Percentiles rank a stretch among this genome's conserved stretches.
These are phyloP conservation scores for Sinodicranocentrus sp. DNA, from an alignment of 2,888 invertebrate genomes.

Conservation along the genomic window DNA sequence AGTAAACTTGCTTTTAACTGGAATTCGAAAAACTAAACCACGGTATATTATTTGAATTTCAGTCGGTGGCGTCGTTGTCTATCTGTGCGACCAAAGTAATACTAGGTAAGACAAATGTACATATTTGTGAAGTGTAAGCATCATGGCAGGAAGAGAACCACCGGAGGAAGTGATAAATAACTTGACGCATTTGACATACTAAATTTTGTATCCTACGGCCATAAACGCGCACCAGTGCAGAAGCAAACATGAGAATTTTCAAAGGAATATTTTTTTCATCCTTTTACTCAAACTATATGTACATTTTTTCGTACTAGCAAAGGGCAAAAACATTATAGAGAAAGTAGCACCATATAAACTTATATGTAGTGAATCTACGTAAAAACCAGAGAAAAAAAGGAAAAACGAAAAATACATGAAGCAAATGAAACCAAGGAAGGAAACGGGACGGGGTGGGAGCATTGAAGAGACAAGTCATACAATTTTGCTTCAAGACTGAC, in stretches of 20 bases:
- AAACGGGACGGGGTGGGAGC: slow-evolving; percentile 64
- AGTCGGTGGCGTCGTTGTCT: too few relatives aligned
- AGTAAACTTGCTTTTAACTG: too few relatives aligned
- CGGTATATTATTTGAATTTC: too few relatives aligned
- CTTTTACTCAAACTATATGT: background rate
- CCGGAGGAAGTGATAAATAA: slow-evolving; percentile 68
- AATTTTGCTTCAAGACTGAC: slow-evolving; percentile 68
- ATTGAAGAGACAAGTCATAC: slow-evolving; percentile 67
- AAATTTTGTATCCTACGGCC: slow-evolving; percentile 65
- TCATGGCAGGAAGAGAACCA: slow-evolving; percentile 51
- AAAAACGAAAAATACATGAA: slow-evolving; percentile 37
- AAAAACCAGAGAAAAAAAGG: slow-evolving; percentile 17
- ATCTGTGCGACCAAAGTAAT: too few relatives aligned
- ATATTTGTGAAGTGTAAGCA: slow-evolving; percentile 55
- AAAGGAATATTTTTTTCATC: slow-evolving; percentile 44
- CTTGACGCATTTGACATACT: slow-evolving; percentile 70
- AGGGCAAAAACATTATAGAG: background rate
- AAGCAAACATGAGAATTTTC: slow-evolving; percentile 58
- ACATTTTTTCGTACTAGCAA: background rate
- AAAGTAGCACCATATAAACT: background rate
- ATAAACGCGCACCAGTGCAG: slow-evolving; percentile 59
- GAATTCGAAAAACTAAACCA: too few relatives aligned
- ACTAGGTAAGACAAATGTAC: too few relatives aligned
- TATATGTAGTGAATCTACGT: background rate
- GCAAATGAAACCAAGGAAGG: slow-evolving; percentile 58